Base-by-base conservation (phyloP, 92 coral and sea anemone genomes). In the Diadumene lineata region DNA sequence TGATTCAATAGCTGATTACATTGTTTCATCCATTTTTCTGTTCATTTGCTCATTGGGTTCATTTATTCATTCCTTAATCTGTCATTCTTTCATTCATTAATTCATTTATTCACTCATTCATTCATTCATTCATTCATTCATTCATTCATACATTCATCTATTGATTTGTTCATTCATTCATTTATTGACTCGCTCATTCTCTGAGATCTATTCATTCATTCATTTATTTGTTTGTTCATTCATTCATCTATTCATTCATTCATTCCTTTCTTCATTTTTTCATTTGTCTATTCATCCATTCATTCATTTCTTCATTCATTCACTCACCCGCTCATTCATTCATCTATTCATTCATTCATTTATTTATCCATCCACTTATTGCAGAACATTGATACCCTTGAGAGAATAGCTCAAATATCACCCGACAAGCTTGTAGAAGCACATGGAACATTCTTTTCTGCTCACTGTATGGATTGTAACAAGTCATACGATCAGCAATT, bases 311-410 rank as follows among this genome's bases (percentile, higher is more conserved):
- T 53, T 53, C n/a, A 53, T 53, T 53, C n/a, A 53, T 53, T 53
- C n/a, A 13, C 13, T 4, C 48, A 38, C 13, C 13, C 9, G 22
- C 27, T 29, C 8, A 7, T 11, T 13, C 28, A 29, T 19, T 8
- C 28, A 24, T 13, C n/a, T 23, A 21, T 61, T 24, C 6, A 30
- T 19, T 11, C 0, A 2, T 11, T 7, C 24, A 2, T 68, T 68
- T 1, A 44, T 28, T 51, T 25, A 26, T 8, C 0, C 15, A 1
- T 8, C 23, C 19, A 65, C 44, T 27, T 25, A 53, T 3, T 58
- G 30, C 76, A 96, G 99, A 96, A 96, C 64, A 84, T 96, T 58
- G 99, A 96, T 74, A 88, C 97, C 0, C 87, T 96, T 23, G 99
- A 96, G 61, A 86, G 97, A 56, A 85, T 84, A 70, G 89, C 99